A percentile compares a stretch with the other conserved stretches of the same genome.
These are phyloP conservation scores for Chiridota heheva DNA, from an alignment of 35 echinoderm and acorn worm species.

Conservation along the genomic window DNA sequence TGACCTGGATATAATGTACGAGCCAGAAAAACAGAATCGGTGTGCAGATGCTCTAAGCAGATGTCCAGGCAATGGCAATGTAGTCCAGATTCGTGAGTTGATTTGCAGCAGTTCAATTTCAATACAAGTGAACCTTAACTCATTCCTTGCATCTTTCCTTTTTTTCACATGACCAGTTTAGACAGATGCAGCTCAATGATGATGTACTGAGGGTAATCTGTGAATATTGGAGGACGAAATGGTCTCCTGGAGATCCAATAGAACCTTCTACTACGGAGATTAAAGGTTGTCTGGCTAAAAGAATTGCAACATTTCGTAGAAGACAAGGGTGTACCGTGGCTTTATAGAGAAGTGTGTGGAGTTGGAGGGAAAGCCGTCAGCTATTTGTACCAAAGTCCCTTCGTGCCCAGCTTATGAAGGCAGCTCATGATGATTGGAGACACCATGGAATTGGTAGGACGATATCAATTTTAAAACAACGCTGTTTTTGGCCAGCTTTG, in stretches of 20 bases:
- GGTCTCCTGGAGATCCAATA: neutral
- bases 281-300: slow-evolving; percentile 20
- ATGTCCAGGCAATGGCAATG: neutral
- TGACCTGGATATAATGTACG: slow-evolving; percentile 42
- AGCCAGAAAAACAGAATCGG: slow-evolving; percentile 29
- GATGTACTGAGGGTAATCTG: slow-evolving; percentile 11
- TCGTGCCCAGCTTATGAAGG: neutral
- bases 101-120: neutral
- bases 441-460: no score
- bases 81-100: neutral
- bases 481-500: no score
- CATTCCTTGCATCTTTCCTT: neutral
- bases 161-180: neutral
- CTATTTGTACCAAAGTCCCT: neutral
- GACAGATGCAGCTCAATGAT: slow-evolving; percentile 36
- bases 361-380: neutral
- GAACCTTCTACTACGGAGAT: neutral
- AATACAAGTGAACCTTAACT: neutral
- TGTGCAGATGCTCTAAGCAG: slow-evolving; percentile 64
- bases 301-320: neutral
- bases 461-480: no score
- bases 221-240: slow-evolving; percentile 12
- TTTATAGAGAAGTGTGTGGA: slow-evolving; percentile 2
- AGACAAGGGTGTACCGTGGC: slow-evolving; percentile 12
- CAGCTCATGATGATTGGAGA: neutral